phyloP scores from a whole-genome alignment of 2,888 invertebrate genomes.

The Ethmia dodecea region DNA sequence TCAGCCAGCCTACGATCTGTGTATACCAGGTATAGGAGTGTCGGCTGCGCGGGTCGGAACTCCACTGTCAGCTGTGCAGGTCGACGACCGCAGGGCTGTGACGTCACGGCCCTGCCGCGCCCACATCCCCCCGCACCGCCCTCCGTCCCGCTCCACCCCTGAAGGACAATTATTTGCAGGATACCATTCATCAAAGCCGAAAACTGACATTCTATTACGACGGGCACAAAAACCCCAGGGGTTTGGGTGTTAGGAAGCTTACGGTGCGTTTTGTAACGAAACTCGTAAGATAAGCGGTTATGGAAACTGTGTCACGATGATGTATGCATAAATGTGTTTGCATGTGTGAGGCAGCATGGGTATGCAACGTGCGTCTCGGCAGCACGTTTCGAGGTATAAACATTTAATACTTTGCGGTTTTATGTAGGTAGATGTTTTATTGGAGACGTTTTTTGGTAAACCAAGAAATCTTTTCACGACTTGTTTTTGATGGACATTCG shows the following conservation, averaged over 20 bases:
- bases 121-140: slow-evolving; percentile 25
- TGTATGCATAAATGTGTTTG: too few relatives aligned
- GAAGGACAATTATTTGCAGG: slow-evolving; percentile 64
- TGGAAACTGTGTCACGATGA: slow-evolving; percentile 11
- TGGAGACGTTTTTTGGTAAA: too few relatives aligned
- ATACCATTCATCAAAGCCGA: slow-evolving; percentile 51
- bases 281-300: slow-evolving; percentile 6
- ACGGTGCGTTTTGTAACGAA: slow-evolving; percentile 6
- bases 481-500: too few relatives aligned
- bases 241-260: slow-evolving; percentile 5
- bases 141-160: slow-evolving; percentile 14
- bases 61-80: slow-evolving; percentile 50
- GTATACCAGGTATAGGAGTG: too few relatives aligned
- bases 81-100: slow-evolving; percentile 57
- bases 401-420: too few relatives aligned
- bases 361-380: too few relatives aligned
- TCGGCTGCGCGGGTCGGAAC: slow-evolving; percentile 5
- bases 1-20: too few relatives aligned
- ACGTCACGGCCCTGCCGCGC: slow-evolving; percentile 58
- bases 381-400: too few relatives aligned
- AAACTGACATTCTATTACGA: slow-evolving; percentile 16
- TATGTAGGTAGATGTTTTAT: too few relatives aligned
- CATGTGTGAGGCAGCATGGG: too few relatives aligned
- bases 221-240: slow-evolving; percentile 8
- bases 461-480: too few relatives aligned